Evolutionary conservation across 2,113 vertebrate genomes (phyloP).

Genomic region (Formicarius rufipectus): DNA sequence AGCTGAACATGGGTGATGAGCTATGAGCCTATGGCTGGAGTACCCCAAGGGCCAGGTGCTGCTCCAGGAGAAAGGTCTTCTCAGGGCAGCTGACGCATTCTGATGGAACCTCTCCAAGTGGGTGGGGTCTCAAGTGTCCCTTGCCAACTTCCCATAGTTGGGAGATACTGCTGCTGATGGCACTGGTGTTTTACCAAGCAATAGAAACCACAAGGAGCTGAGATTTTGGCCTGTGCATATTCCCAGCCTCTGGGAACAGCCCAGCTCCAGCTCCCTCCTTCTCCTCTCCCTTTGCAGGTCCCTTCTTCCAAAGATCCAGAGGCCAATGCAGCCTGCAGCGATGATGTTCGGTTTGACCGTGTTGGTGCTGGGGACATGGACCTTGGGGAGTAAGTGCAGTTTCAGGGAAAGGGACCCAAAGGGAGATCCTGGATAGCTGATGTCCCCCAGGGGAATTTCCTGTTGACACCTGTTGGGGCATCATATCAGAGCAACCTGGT

Average conservation of each 20-base stretch:
- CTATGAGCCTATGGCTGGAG: neutral
- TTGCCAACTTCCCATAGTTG: neutral
- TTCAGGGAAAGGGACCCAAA: neutral
- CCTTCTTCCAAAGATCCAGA: neutral
- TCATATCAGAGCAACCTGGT: neutral
- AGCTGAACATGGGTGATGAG: neutral
- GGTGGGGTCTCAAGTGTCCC: neutral
- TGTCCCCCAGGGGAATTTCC: neutral
- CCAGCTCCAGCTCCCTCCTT: neutral
- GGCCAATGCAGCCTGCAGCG: neutral
- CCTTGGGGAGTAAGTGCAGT: conserved; percentile 26
- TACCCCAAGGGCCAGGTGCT: neutral
- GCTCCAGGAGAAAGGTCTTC: neutral
- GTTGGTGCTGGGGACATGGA: neutral
- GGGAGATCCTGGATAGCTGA: neutral
- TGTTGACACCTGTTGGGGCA: neutral
- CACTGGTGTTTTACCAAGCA: neutral
- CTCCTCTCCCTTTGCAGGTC: neutral
- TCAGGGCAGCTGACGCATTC: neutral
- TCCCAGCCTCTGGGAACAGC: neutral
- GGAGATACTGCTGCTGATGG: neutral
- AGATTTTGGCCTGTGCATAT: neutral
- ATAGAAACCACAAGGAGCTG: neutral
- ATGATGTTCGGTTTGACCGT: neutral
- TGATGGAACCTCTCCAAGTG: neutral